Base-by-base conservation (phyloP, 2,888 invertebrate species). In the Drosophila phalerata region DNA sequence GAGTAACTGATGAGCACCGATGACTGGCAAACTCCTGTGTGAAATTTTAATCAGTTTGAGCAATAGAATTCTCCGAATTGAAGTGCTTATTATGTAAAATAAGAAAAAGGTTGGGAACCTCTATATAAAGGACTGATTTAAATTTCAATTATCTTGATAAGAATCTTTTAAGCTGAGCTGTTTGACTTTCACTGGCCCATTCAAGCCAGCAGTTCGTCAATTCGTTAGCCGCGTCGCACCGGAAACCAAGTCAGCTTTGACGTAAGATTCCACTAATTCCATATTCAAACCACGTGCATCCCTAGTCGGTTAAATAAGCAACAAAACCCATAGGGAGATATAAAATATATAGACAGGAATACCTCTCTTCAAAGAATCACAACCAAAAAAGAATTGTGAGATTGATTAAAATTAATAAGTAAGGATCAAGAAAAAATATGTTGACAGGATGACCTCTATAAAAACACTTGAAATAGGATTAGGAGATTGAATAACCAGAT, bases 181-280 rank as follows among this genome's bases (percentile, higher is more conserved):
- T 11, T 17, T 19, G 57, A 62, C 62, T 67, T 77, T 74, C 61
- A 57, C 57, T 64, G 61, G 60, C 55, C 57, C 60, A 43, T 58
- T 30, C 40, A 30, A 42, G 40, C 9, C 15, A 15, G n/a, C 40
- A 40, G 22, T n/a, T 32, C 5, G 2, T 34, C 32, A 47, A 56
- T 11, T 48, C 22, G n/a, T 30, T 30, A 58, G 3, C 34, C 49
- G 43, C 45, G 42, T 57, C 49, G 56, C 64, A 62, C 73, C 78
- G 78, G 78, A 73, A 62, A 34, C 61, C 53, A 15, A 53, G 32
- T 37, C 37, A 28, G 73, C 57, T 77, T 76, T 77, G 64, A 73
- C 73, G 78, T 68, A 77, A 77, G 45, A 47, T 55, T 61, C 42
- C 8, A 55, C 28, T 58, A 28, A 65, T 57, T 73, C 17, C 13